Evolutionary conservation across 2,797 vertebrate species (phyloP), one percentile per base, ranked within the genome.

Genomic region (Manis crassicaudata): DNA sequence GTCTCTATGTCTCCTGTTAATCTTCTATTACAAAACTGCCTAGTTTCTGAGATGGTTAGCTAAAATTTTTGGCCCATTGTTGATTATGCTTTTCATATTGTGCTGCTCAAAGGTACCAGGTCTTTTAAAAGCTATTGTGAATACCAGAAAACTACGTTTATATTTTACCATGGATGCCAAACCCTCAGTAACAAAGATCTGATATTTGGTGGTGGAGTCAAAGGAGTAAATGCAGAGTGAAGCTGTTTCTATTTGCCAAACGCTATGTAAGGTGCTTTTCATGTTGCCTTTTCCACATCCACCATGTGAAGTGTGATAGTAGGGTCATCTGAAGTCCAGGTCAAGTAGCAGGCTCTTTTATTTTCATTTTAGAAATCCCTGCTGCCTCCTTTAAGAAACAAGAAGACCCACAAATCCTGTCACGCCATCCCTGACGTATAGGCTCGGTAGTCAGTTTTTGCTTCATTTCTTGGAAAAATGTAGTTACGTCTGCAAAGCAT

Each of bases 391-490:
- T 63, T 58, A 89, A 92, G 58, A 94, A 80, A 17, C 70, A 46
- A 67, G 68, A 86, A 88, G 58, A 68, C 35, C 43, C 56, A 70
- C 88, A 37, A 87, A 79, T 90, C 21, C 35, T 46, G 37, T 27
- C n/a, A 13, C 0, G 1, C 23, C 68, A 43, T 92, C 80, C 50
- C 83, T 75, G 68, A 92, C 3, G 3, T 65, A 88, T 43, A 91
- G 76, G 86, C 63, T 79, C 86, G 76, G 46, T 94, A 91, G 96
- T 89, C 32, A 67, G 3, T 89, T 40, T 83, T 95, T 13, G n/a
- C 58, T 96, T 93, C 80, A 27, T 94, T 90, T 86, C 76, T 92
- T 95, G 83, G 93, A 95, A 94, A 97, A 97, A 93, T 92, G 83
- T 52, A 87, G 88, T 84, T 97, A 83, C 0, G n/a, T 94, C 80